Conservation (phyloP, 1,140 invertebrate species). For the Acromyrmex echinatior region DNA sequence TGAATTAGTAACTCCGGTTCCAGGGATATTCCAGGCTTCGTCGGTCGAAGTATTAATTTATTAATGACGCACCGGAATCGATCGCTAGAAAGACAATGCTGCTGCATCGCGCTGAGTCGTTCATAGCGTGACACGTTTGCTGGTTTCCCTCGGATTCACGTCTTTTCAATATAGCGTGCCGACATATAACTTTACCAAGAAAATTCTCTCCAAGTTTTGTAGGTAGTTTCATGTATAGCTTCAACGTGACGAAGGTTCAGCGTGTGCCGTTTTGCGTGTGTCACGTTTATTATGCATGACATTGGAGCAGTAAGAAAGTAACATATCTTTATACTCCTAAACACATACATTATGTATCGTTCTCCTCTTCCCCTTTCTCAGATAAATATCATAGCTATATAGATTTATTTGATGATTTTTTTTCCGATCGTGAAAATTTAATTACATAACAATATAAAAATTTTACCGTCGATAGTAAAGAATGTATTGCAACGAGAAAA, state of each 20-base stretch:
- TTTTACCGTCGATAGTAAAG: neutral
- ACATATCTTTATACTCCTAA: constrained; percentile 53
- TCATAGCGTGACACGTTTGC: constrained; percentile 56
- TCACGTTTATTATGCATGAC: constrained; percentile 55
- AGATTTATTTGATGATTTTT: constrained; percentile 25
- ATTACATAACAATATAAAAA: neutral
- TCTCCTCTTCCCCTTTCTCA: neutral
- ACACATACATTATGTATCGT: constrained; percentile 16
- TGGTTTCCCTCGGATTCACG: constrained; percentile 44
- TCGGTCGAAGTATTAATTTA: constrained; percentile 61
- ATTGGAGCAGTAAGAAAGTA: constrained; percentile 57
- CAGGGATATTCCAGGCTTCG: constrained; percentile 34
- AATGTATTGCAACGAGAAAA: neutral
- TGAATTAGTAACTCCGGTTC: constrained; percentile 68
- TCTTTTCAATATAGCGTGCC: constrained; percentile 57
- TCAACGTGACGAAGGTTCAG: constrained; percentile 35
- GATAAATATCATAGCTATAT: neutral
- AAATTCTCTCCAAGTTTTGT: constrained; percentile 47
- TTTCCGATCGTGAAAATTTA: neutral
- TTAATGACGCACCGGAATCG: constrained; percentile 50
- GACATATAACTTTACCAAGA: constrained; percentile 53
- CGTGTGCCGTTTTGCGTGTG: constrained; percentile 56
- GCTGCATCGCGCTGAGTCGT: constrained; percentile 25
- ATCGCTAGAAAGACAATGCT: constrained; percentile 36
- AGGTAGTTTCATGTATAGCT: constrained; percentile 60